Percentiles rank a stretch among this genome's conserved stretches.
These are phyloP conservation scores for Drosophila suzukii DNA, from an alignment of 1,140 invertebrate genomes.

Conservation along the genomic window DNA sequence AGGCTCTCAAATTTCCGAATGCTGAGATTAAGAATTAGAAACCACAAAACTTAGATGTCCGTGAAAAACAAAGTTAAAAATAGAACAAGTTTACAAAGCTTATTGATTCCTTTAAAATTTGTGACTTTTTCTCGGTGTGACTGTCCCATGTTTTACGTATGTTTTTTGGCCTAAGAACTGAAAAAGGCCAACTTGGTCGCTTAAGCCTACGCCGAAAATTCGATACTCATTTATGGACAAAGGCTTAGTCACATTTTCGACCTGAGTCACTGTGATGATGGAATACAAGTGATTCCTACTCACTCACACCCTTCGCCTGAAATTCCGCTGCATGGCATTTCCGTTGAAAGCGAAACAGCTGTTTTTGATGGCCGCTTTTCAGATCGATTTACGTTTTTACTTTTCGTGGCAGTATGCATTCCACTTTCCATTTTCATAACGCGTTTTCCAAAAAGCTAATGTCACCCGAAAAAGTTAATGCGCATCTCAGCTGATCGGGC, in stretches of 20 bases:
- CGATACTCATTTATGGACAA: conserved; percentile 40
- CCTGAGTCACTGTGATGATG: conserved; percentile 40
- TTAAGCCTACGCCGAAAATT: conserved; percentile 59
- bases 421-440: conserved; percentile 64
- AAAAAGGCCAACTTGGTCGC: conserved; percentile 47
- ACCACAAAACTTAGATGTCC: too few relatives aligned
- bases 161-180: conserved; percentile 23
- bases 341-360: conserved; percentile 42
- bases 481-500: conserved; percentile 40
- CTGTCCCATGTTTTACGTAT: not conserved
- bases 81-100: too few relatives aligned
- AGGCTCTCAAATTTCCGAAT: too few relatives aligned
- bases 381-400: conserved; percentile 12
- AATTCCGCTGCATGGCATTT: conserved; percentile 26
- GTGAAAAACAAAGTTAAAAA: too few relatives aligned
- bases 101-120: not conserved
- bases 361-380: conserved; percentile 9
- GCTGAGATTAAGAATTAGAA: too few relatives aligned
- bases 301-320: not conserved
- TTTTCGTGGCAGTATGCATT: conserved; percentile 21
- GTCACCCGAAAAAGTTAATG: conserved; percentile 30
- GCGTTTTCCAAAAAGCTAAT: conserved; percentile 10
- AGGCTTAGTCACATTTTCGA: conserved; percentile 40
- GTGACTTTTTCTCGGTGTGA: not conserved
- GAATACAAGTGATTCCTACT: conserved; percentile 24